Conservation (phyloP, 2,113 vertebrate genomes). For the Xyrauchen texanus region DNA sequence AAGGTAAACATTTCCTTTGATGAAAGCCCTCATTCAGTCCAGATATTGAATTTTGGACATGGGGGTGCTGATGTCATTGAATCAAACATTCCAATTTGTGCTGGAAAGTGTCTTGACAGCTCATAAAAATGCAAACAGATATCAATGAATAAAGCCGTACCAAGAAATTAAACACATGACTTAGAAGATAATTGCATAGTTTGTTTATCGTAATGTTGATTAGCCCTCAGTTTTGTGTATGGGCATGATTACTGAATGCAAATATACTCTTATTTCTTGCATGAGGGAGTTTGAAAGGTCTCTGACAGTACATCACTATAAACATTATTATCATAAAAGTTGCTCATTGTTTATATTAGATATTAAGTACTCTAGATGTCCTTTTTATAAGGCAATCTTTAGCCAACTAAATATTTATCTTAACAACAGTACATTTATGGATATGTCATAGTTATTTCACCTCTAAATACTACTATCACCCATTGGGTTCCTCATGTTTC, state of each 20-base stretch:
- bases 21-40: background rate
- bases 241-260: slow-evolving; percentile 43
- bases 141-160: slow-evolving; percentile 43
- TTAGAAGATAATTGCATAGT: slow-evolving; percentile 54
- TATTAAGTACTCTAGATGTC: background rate
- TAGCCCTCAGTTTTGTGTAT: slow-evolving; percentile 31
- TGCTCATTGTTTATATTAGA: slow-evolving; percentile 17
- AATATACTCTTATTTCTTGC: slow-evolving; percentile 35
- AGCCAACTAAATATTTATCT: background rate
- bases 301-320: slow-evolving; percentile 25
- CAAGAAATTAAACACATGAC: slow-evolving; percentile 49
- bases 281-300: slow-evolving; percentile 32
- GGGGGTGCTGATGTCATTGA: slow-evolving; percentile 7
- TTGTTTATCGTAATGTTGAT: slow-evolving; percentile 54
- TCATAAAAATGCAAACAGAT: slow-evolving; percentile 36
- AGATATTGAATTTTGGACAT: background rate
- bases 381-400: background rate
- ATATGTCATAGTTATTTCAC: too few relatives aligned
- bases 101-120: slow-evolving; percentile 20
- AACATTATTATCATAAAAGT: slow-evolving; percentile 42
- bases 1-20: too few relatives aligned
- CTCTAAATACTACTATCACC: too few relatives aligned
- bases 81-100: slow-evolving; percentile 27
- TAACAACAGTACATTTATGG: background rate
- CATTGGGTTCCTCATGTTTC: too few relatives aligned